Conservation (phyloP, 2,113 vertebrate genomes). For the Alligator mississippiensis region DNA sequence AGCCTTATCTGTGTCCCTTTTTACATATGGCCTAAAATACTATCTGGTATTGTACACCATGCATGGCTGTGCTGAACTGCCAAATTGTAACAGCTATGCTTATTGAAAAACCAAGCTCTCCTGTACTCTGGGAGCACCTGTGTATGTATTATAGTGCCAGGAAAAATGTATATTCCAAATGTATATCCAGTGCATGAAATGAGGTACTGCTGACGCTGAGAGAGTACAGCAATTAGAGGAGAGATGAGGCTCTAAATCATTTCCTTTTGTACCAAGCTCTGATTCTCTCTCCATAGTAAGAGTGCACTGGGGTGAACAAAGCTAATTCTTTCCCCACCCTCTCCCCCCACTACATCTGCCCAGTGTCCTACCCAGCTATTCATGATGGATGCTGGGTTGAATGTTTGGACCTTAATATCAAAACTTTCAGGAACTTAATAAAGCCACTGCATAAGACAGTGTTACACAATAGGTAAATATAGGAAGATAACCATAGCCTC, state of each 20-base stretch:
- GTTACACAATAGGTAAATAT: background rate
- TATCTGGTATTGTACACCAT: background rate
- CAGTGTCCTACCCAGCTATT: background rate
- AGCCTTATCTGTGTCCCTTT: background rate
- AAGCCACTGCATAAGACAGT: background rate
- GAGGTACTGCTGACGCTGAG: background rate
- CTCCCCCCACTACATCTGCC: fast-evolving
- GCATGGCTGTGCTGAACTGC: background rate
- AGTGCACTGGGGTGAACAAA: background rate
- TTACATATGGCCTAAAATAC: background rate
- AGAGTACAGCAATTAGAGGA: background rate
- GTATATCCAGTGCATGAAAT: fast-evolving
- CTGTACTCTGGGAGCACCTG: background rate
- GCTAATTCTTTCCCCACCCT: background rate
- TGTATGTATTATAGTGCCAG: background rate
- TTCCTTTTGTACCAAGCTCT: fast-evolving
- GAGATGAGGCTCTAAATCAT: fast-evolving
- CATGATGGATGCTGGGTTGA: fast-evolving
- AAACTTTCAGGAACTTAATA: background rate
- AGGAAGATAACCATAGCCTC: background rate
- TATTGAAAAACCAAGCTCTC: background rate
- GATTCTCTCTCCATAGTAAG: background rate
- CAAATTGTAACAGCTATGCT: no score
- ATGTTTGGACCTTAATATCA: background rate
- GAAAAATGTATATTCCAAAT: background rate